A percentile compares a stretch with the other conserved stretches of the same genome.
Evolutionary conservation across 2,888 invertebrate species (phyloP).

Genomic region (Epinotia bilunana): DNA sequence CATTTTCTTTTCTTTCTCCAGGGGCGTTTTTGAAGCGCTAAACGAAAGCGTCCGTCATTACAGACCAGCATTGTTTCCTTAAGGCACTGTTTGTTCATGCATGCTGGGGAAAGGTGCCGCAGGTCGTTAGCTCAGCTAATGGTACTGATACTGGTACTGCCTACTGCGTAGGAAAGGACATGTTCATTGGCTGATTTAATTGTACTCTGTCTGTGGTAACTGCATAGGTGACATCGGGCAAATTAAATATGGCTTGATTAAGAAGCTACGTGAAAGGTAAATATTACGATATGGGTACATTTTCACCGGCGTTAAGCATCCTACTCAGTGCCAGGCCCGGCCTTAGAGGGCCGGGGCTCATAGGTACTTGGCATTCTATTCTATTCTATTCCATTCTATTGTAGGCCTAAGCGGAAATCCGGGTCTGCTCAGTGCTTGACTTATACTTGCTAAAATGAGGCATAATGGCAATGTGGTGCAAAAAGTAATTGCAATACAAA

Average conservation of each 20-base stretch:
- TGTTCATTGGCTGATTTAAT: slow-evolving; percentile 37
- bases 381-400: no score
- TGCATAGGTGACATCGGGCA: slow-evolving; percentile 4
- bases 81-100: slow-evolving; percentile 35
- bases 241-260: not conserved
- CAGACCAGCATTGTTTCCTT: slow-evolving; percentile 39
- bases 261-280: not conserved
- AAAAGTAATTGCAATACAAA: no score
- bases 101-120: slow-evolving; percentile 36
- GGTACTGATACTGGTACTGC: not conserved
- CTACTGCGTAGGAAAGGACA: slow-evolving; percentile 27
- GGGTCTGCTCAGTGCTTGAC: no score
- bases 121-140: slow-evolving; percentile 30
- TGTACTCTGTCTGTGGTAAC: not conserved
- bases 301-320: not conserved
- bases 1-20: slow-evolving; percentile 29
- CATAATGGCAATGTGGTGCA: no score
- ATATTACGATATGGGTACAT: not conserved
- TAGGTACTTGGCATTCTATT: no score
- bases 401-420: no score
- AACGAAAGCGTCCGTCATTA: slow-evolving; percentile 42
- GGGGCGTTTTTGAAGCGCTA: slow-evolving; percentile 41
- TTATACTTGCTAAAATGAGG: no score
- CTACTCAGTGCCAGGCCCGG: no score
- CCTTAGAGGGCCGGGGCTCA: no score